A percentile compares a stretch with the other conserved stretches of the same genome.
Evolutionary conservation across 2,888 invertebrate genomes (phyloP).

Genomic region (Phragmatobia fuliginosa): DNA sequence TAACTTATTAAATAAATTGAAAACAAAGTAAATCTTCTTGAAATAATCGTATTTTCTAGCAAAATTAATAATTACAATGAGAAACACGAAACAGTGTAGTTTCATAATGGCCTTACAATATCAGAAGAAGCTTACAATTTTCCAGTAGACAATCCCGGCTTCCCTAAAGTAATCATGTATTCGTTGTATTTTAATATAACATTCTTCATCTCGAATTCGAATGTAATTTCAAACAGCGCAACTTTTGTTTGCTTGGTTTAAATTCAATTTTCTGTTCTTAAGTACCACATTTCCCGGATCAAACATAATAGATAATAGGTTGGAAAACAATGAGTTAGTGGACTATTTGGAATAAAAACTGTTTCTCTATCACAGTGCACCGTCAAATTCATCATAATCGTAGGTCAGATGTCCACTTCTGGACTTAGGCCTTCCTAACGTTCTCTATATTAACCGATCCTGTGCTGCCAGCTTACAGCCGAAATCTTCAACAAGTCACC

Average conservation of each 20-base stretch:
- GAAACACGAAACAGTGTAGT: neutral
- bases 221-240: conserved; percentile 17
- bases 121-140: neutral
- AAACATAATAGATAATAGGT: neutral
- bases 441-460: too few relatives aligned
- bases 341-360: neutral
- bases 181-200: conserved; percentile 18
- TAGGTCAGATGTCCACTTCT: too few relatives aligned
- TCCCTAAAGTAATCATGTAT: conserved; percentile 15
- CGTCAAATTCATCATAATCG: too few relatives aligned
- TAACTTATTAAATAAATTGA: neutral
- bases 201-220: conserved; percentile 11
- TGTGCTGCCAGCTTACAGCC: too few relatives aligned
- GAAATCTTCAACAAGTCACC: too few relatives aligned
- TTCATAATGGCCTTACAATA: neutral
- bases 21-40: neutral
- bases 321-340: neutral
- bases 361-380: neutral
- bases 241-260: conserved; percentile 16
- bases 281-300: neutral
- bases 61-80: neutral
- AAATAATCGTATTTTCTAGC: neutral
- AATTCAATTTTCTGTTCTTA: conserved; percentile 1
- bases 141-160: neutral
- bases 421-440: too few relatives aligned